phyloP scores from a whole-genome alignment of 2,797 vertebrate genomes.

The Acipenser ruthenus region DNA sequence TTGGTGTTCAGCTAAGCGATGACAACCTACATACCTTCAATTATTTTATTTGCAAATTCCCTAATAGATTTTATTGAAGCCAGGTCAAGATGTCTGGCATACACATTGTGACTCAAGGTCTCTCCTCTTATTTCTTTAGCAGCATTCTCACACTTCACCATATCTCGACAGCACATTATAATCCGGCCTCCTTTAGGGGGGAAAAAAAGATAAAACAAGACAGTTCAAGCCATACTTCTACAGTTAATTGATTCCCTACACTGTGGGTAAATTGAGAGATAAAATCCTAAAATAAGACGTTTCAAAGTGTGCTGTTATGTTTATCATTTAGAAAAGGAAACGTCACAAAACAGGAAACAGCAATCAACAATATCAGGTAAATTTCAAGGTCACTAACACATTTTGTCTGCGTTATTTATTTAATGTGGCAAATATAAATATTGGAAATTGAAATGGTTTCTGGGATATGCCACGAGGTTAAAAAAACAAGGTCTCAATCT shows the following conservation, averaged over 20 bases:
- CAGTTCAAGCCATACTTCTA: too few relatives aligned
- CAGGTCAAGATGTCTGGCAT: slow-evolving; percentile 60
- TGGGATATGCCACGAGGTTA: too few relatives aligned
- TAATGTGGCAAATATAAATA: too few relatives aligned
- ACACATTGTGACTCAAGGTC: slow-evolving; percentile 64
- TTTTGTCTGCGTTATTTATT: too few relatives aligned
- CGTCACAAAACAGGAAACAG: too few relatives aligned
- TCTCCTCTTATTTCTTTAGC: slow-evolving; percentile 67
- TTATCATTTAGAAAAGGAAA: too few relatives aligned
- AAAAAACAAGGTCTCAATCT: too few relatives aligned
- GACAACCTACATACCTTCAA: slow-evolving; percentile 40
- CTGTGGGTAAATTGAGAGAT: slow-evolving; percentile 1
- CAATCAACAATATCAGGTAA: too few relatives aligned
- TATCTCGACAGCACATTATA: slow-evolving; percentile 77
- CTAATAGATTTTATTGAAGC: slow-evolving; percentile 67
- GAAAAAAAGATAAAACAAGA: neutral
- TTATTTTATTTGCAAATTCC: slow-evolving; percentile 59
- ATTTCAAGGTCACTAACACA: too few relatives aligned
- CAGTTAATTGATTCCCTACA: neutral
- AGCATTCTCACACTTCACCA: slow-evolving; percentile 69
- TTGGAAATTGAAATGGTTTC: too few relatives aligned
- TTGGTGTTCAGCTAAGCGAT: neutral
- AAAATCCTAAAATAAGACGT: neutral
- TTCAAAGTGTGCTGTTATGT: too few relatives aligned
- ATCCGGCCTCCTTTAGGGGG: slow-evolving; percentile 59